Evolutionary conservation across 2,888 invertebrate genomes (phyloP).

Genomic region (Rhogogaster chlorosoma): DNA sequence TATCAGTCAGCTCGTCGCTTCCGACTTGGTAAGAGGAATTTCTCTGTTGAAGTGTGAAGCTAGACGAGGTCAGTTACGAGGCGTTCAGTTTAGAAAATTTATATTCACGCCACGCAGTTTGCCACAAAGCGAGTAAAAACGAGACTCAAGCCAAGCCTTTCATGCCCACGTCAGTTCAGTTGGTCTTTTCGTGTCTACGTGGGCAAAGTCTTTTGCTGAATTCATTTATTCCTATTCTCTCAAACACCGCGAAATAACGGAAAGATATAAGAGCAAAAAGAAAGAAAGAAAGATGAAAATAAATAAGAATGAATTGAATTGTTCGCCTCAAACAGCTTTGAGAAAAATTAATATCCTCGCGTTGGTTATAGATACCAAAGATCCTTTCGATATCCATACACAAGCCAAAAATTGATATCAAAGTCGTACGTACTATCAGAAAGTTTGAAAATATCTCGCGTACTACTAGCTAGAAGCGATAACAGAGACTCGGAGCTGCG

Average conservation of each 20-base stretch:
- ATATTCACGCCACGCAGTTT: constrained; percentile 32
- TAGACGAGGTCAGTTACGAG: constrained; percentile 44
- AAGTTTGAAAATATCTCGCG: constrained; percentile 11
- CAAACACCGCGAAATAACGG: background rate
- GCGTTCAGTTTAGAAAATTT: constrained; percentile 37
- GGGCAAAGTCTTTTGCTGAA: background rate
- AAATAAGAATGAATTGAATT: no score
- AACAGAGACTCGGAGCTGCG: background rate
- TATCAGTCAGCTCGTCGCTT: background rate
- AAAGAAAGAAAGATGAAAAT: no score
- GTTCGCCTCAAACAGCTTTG: background rate
- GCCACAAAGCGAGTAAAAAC: constrained; percentile 23
- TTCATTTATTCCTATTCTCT: background rate
- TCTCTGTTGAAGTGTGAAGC: background rate
- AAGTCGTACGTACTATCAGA: background rate
- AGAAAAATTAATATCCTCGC: background rate
- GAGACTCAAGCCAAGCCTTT: background rate
- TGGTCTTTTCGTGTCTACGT: constrained; percentile 4
- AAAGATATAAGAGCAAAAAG: background rate
- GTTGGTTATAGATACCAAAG: background rate
- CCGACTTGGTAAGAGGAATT: background rate
- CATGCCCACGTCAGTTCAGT: background rate
- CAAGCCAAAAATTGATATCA: background rate
- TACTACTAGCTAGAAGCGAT: background rate
- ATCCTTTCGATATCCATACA: background rate